A percentile compares a stretch with the other conserved stretches of the same genome.
phyloP scores from a whole-genome alignment of 2,113 vertebrate genomes.

The Benitochromis conjunctus region DNA sequence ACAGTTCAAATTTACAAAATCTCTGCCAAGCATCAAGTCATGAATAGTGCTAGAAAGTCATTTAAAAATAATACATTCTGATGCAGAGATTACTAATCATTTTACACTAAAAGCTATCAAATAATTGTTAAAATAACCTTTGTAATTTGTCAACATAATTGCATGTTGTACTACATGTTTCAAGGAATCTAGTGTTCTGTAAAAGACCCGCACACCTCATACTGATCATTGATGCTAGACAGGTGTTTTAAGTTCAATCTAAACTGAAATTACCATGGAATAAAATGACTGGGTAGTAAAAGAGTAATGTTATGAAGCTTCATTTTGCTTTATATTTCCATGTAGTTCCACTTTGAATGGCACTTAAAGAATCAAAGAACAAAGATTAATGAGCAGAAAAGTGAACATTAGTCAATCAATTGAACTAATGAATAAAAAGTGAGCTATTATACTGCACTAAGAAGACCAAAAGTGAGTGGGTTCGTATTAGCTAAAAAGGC shows the following conservation, averaged over 20 bases:
- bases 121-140: background rate
- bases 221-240: background rate
- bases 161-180: background rate
- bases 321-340: background rate
- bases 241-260: constrained; percentile 3
- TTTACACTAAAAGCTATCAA: too few relatives aligned
- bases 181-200: background rate
- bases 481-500: background rate
- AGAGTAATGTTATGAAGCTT: background rate
- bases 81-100: background rate
- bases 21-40: background rate
- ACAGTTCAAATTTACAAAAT: constrained; percentile 15
- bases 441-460: background rate
- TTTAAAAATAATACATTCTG: background rate
- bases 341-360: background rate
- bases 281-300: background rate
- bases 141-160: background rate
- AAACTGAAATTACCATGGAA: background rate
- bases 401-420: background rate
- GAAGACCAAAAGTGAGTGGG: background rate
- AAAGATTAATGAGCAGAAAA: background rate
- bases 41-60: background rate
- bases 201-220: background rate
- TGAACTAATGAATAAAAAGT: background rate
- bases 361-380: background rate